Evolutionary conservation across 1,140 invertebrate species (phyloP), one percentile per base, ranked within the genome.

Genomic region (Agrypnia vestita): DNA sequence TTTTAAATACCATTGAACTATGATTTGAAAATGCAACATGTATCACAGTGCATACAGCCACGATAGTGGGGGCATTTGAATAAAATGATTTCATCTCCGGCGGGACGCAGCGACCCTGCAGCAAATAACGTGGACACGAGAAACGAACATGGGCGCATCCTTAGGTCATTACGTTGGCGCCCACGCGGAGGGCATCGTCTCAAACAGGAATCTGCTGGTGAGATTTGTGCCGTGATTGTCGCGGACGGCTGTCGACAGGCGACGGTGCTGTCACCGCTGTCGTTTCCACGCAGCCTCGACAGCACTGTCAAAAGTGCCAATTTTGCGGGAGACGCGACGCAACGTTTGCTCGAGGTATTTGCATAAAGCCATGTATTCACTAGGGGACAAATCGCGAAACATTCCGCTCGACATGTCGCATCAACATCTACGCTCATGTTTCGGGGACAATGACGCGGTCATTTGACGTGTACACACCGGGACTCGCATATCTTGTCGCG

Each of bases 71-170:
- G 25, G 25, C 6, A 6, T 35, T 35, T 1, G 25, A 6, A 35
- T 35, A 35, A 35, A 35, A 35, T 35, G 25, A 35, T 3, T 3
- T 35, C 25, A 35, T n/a, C 17, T 15, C 17, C 44, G 44, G 64
- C 51, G 67, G 67, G 67, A 71, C 49, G 67, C 49, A 51, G 49
- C 25, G 67, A 71, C 49, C 67, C 46, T 71, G 67, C 67, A 71
- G 25, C 67, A 43, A 10, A 51, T 71, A 51, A 51, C 49, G 46
- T 51, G 46, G 3, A 71, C 46, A 19, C 47, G 46, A 67, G 47
- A 19, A 43, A 10, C 61, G 19, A 62, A 25, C 13, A 35, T 25
- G 61, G 25, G 7, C n/a, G 47, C 19, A 71, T 71, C 67, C 47
- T 51, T 71, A 9, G 46, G 17, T 49, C 61, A 64, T 64, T 71